Evolutionary conservation across 2,797 vertebrate genomes (phyloP), one percentile per base, ranked within the genome.

Genomic region (Ciconia nigra): DNA sequence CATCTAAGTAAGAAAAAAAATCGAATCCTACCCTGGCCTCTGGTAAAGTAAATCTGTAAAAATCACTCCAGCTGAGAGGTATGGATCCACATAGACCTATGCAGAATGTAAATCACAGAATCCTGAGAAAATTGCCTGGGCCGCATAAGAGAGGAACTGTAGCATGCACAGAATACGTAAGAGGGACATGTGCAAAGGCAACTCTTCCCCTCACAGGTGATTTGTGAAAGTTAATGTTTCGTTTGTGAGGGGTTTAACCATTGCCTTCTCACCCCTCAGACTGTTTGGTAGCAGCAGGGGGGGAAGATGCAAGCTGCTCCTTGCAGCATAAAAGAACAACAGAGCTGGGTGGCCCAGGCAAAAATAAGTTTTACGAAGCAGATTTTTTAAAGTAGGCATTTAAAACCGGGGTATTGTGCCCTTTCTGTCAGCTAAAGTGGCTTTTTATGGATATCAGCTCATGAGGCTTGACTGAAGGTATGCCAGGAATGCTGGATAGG

Each of bases 401-500:
- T 95, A 83, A 97, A 94, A 24, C 54, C 20, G 54, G 69, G 51
- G 21, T 81, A 69, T 91, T 62, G 25, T 89, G 55, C 5, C 8
- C 39, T 52, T 96, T 76, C 78, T 94, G 83, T 92, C 91, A 93
- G 39, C 72, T 94, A 79, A 94, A 95, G 83, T 92, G 84, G 51
- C 87, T 96, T 97, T 96, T 96, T 96, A 93, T 89, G 92, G 89
- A 31, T 94, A 81, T 90, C 66, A 33, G 41, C 72, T 96, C 70
- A 41, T 42, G 61, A 42, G 5, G 13, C 73, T 95, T 95, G 90
- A 87, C 90, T 78, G 82, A 88, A 96, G 58, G 59, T 67, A 97
- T 97, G 90, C 55, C 80, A 95, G 94, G 95, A 97, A 97, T 96
- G 94, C 87, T 3, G 16, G 37, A 55, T 83, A 89, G 92, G 90